phyloP scores from a whole-genome alignment of 1,140 invertebrate species.

The Heliconius himera region DNA sequence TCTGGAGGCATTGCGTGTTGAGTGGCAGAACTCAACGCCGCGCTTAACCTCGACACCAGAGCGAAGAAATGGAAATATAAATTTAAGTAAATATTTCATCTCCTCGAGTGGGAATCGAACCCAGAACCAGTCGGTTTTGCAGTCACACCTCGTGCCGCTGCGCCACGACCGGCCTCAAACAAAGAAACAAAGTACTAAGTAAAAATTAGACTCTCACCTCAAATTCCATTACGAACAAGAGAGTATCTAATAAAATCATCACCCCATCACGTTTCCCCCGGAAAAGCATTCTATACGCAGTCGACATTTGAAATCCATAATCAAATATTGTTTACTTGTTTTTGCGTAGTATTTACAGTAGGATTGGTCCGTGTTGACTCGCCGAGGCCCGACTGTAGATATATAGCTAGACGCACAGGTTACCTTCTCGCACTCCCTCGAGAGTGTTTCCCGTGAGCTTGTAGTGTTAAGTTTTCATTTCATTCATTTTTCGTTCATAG shows the following conservation, averaged over 20 bases:
- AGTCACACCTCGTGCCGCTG: too few species aligned
- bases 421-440: slow-evolving; percentile 57
- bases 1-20: too few species aligned
- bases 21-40: too few species aligned
- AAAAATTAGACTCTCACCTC: too few species aligned
- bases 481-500: slow-evolving; percentile 69
- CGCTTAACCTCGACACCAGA: too few species aligned
- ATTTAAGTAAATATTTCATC: too few species aligned
- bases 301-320: slow-evolving; percentile 60
- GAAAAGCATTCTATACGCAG: slow-evolving; percentile 44
- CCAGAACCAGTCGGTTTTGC: too few species aligned
- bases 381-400: slow-evolving; percentile 55
- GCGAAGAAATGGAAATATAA: too few species aligned
- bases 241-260: neutral
- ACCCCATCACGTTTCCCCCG: slow-evolving; percentile 26
- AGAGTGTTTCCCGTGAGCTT: slow-evolving; percentile 59
- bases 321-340: slow-evolving; percentile 73
- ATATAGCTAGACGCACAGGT: slow-evolving; percentile 57
- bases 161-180: too few species aligned
- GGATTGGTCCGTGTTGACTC: slow-evolving; percentile 65
- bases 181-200: neutral
- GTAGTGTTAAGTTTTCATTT: slow-evolving; percentile 67
- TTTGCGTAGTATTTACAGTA: slow-evolving; percentile 69
- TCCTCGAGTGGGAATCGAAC: too few species aligned
- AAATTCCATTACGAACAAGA: neutral